Evolutionary conservation across 1,140 invertebrate species (phyloP).

Genomic region (Drosophila tristis): DNA sequence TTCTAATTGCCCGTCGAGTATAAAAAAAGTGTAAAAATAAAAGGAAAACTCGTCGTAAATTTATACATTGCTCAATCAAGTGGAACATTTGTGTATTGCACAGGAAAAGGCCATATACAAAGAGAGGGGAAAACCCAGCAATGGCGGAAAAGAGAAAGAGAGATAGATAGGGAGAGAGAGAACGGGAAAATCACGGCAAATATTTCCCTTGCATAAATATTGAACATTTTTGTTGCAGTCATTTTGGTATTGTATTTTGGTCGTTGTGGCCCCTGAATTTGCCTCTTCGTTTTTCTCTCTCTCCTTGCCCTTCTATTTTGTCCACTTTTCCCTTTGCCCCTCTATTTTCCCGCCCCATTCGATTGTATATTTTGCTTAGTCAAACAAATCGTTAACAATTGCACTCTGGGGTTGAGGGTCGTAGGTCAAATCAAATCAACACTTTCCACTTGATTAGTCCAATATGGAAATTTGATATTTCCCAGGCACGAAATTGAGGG

Average conservation of each 20-base stretch:
- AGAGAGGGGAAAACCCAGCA: slow-evolving; percentile 8
- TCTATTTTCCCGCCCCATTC: not conserved
- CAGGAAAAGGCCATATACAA: not conserved
- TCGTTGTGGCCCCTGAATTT: not conserved
- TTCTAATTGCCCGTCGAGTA: slow-evolving; percentile 61
- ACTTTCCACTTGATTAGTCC: slow-evolving; percentile 59
- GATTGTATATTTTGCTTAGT: slow-evolving; percentile 21
- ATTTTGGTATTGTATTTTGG: not conserved
- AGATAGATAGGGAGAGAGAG: slow-evolving; percentile 15
- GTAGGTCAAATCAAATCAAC: slow-evolving; percentile 66
- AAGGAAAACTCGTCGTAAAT: slow-evolving; percentile 46
- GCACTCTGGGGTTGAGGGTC: slow-evolving; percentile 32
- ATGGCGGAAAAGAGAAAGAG: not conserved
- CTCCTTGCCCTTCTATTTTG: too few relatives aligned
- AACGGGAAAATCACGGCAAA: slow-evolving; percentile 58
- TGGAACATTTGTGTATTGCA: slow-evolving; percentile 60
- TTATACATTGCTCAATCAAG: slow-evolving; percentile 75
- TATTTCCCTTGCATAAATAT: slow-evolving; percentile 74
- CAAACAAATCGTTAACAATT: slow-evolving; percentile 76
- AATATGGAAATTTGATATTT: slow-evolving; percentile 56
- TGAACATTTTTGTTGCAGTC: slow-evolving; percentile 21
- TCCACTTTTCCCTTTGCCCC: slow-evolving; percentile 2
- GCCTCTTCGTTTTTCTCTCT: too few relatives aligned
- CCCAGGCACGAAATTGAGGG: slow-evolving; percentile 8
- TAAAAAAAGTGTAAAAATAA: slow-evolving; percentile 19